Conservation (phyloP, 1,140 invertebrate species). For the Cotesia chilonis region DNA sequence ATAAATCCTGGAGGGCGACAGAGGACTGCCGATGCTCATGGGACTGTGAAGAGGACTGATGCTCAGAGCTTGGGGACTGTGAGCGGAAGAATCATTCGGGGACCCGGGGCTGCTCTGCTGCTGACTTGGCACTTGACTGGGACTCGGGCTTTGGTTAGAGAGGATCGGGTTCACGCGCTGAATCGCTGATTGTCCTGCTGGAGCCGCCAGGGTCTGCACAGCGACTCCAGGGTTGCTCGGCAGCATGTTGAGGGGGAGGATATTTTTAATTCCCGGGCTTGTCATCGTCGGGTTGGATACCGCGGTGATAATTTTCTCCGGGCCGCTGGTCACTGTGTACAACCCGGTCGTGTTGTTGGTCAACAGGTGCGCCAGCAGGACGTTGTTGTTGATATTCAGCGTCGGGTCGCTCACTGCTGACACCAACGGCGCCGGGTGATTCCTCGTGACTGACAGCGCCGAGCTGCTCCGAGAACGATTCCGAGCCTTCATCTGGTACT, state of each 20-base stretch:
- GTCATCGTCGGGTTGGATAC: constrained; percentile 42
- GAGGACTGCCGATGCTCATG: constrained; percentile 60
- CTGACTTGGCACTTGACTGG: constrained; percentile 46
- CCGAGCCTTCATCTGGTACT: constrained; percentile 65
- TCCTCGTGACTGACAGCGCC: constrained; percentile 54
- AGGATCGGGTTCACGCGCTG: constrained; percentile 34
- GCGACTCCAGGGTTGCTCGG: constrained; percentile 37
- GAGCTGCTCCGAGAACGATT: constrained; percentile 66
- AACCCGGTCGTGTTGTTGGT: constrained; percentile 63
- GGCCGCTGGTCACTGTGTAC: constrained; percentile 52
- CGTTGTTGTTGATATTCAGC: constrained; percentile 68
- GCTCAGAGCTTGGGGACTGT: constrained; percentile 59
- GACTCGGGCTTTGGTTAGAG: constrained; percentile 59
- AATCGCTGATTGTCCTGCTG: too few relatives aligned
- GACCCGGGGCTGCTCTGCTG: constrained; percentile 56
- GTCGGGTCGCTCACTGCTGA: constrained; percentile 69
- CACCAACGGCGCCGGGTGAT: constrained; percentile 65
- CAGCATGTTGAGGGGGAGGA: constrained; percentile 55
- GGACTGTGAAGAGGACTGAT: constrained; percentile 65
- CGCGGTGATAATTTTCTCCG: constrained; percentile 50
- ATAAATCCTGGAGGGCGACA: constrained; percentile 55
- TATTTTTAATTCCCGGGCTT: constrained; percentile 50
- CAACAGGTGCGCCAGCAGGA: constrained; percentile 73
- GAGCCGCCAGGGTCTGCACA: too few relatives aligned
- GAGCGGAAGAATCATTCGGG: constrained; percentile 57